phyloP scores from a whole-genome alignment of 2,113 vertebrate species.

The Tychaedon coryphoeus region DNA sequence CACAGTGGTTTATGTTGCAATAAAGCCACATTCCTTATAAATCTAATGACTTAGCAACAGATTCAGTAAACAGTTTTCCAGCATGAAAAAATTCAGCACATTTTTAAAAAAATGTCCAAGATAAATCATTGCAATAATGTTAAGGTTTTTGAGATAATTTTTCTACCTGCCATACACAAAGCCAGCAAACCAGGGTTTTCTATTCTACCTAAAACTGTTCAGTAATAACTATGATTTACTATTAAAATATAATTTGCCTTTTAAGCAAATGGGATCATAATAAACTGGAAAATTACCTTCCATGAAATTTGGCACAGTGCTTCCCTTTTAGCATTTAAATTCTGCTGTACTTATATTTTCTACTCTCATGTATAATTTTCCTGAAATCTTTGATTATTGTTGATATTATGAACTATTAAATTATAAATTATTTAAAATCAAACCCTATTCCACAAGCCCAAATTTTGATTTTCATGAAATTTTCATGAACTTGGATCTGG shows the following conservation, averaged over 20 bases:
- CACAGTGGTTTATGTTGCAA: background rate
- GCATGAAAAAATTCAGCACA: background rate
- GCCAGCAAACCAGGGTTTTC: background rate
- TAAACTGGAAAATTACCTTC: background rate
- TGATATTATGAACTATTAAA: background rate
- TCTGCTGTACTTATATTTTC: background rate
- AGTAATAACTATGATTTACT: background rate
- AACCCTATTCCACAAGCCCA: background rate
- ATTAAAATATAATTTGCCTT: background rate
- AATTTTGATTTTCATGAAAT: background rate
- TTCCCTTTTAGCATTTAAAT: background rate
- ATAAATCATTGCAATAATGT: background rate
- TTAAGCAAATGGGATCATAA: background rate
- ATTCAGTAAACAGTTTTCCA: background rate
- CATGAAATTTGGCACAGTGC: background rate
- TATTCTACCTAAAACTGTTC: background rate
- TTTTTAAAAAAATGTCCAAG: background rate
- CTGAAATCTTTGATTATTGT: background rate
- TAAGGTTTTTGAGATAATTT: background rate
- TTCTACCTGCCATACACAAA: background rate
- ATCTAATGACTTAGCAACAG: background rate
- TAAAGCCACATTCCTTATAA: background rate
- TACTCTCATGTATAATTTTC: background rate
- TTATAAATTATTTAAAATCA: background rate
- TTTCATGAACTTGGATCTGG: background rate